Conservation (phyloP, 2,888 invertebrate genomes). For the Chalcis sispes region DNA sequence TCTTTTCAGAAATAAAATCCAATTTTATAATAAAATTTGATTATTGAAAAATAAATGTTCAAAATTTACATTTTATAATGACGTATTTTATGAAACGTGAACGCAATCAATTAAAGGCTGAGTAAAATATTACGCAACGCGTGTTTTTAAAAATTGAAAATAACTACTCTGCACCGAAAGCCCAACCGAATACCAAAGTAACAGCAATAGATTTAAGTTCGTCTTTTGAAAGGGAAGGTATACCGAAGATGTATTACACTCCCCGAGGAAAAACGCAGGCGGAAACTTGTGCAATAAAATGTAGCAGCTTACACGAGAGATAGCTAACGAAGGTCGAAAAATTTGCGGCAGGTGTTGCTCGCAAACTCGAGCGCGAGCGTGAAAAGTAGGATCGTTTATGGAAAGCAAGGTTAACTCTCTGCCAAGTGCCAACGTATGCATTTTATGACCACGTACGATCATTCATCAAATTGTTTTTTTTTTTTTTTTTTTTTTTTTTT, state of each 20-base stretch:
- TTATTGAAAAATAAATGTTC: too few relatives aligned
- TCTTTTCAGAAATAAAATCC: too few relatives aligned
- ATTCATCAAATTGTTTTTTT: conserved; percentile 31
- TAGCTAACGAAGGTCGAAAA: conserved; percentile 46
- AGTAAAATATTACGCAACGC: conserved; percentile 1
- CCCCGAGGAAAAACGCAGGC: conserved; percentile 10
- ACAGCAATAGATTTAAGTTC: conserved; percentile 20
- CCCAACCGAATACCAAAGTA: conserved; percentile 2
- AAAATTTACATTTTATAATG: too few relatives aligned
- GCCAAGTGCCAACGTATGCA: neutral
- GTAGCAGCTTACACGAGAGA: neutral
- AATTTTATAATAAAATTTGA: too few relatives aligned
- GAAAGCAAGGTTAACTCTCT: conserved; percentile 36
- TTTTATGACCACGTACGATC: conserved; percentile 28
- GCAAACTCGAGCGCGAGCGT: neutral
- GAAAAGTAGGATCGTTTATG: conserved; percentile 28
- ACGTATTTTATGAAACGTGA: too few relatives aligned
- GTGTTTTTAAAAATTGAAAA: conserved; percentile 2
- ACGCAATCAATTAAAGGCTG: neutral
- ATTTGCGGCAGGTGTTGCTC: conserved; percentile 44
- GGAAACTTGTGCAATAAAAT: conserved; percentile 42
- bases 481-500: too few relatives aligned
- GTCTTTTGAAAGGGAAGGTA: neutral
- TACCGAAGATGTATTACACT: conserved; percentile 20
- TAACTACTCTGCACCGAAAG: neutral